Evolutionary conservation across 2,888 invertebrate genomes (phyloP).

Genomic region (Caenorhabditis sp.): DNA sequence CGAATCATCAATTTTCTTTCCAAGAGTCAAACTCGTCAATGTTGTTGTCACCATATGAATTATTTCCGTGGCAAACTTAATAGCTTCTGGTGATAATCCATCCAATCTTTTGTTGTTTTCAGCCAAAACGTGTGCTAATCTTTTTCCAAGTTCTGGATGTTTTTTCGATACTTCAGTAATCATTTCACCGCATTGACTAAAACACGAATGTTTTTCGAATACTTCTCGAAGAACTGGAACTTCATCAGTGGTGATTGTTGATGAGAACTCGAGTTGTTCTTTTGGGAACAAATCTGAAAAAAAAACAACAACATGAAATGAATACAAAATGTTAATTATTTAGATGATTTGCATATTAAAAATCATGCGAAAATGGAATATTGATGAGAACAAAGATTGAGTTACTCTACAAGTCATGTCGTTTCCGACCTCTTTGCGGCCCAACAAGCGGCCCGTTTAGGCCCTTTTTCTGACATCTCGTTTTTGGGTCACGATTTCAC

Average conservation of each 20-base stretch:
- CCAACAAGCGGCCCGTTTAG: too few relatives aligned
- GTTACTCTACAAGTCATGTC: too few relatives aligned
- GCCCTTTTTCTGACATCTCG: too few relatives aligned
- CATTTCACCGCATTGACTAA: constrained; percentile 47
- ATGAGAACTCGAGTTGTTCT: constrained; percentile 48
- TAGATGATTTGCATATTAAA: background rate
- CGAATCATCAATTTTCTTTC: constrained; percentile 19
- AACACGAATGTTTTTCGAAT: constrained; percentile 45
- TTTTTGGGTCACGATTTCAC: too few relatives aligned
- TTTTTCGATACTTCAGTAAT: constrained; percentile 39
- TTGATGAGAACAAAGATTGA: too few relatives aligned
- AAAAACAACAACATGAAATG: too few relatives aligned
- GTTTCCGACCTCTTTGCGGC: too few relatives aligned
- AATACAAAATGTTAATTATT: background rate
- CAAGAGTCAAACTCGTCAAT: constrained; percentile 40
- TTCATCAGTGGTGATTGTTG: constrained; percentile 42
- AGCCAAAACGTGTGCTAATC: constrained; percentile 39
- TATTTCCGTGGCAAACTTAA: constrained; percentile 41
- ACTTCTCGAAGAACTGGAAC: constrained; percentile 2
- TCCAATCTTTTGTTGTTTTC: constrained; percentile 38
- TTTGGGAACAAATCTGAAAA: constrained; percentile 48
- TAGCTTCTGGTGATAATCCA: constrained; percentile 43
- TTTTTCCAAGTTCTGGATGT: constrained; percentile 31
- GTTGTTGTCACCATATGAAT: constrained; percentile 44
- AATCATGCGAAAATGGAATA: background rate